phyloP scores from a whole-genome alignment of 1,140 invertebrate genomes.

The Caenorhabditis remanei region DNA sequence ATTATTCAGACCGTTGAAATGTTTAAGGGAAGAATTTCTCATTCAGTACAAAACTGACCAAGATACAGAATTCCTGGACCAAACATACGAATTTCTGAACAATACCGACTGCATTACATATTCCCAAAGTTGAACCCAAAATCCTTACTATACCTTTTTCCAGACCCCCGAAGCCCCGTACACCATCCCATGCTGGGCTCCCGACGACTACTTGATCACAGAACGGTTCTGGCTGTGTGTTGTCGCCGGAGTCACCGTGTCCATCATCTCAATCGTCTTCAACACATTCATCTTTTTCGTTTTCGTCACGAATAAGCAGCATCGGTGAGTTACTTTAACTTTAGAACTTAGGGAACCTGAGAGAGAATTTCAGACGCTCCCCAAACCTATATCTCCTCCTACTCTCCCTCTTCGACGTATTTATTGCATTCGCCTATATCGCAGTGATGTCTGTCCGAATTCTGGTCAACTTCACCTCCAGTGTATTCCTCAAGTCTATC shows the following conservation, averaged over 20 bases:
- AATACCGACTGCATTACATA: not conserved
- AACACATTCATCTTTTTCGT: conserved; percentile 65
- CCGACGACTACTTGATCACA: conserved; percentile 45
- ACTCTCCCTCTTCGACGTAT: conserved; percentile 67
- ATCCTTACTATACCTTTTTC: no score
- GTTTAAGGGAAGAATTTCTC: no score
- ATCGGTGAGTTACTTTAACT: conserved; percentile 31
- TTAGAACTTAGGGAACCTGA: not conserved
- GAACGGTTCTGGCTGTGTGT: conserved; percentile 63
- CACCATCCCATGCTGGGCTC: not conserved
- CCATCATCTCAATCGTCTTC: conserved; percentile 61
- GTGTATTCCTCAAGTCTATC: conserved; percentile 54
- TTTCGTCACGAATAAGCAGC: conserved; percentile 63
- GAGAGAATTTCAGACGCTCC: conserved; percentile 63
- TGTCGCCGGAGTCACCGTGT: conserved; percentile 59
- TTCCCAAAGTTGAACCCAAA: not conserved
- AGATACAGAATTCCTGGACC: no score
- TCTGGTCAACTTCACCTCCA: conserved; percentile 56
- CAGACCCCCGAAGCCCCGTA: not conserved
- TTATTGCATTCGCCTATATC: conserved; percentile 64
- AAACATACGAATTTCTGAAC: no score
- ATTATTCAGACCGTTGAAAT: no score
- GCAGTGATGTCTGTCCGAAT: conserved; percentile 64
- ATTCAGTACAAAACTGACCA: no score
- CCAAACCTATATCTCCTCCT: conserved; percentile 65